Evolutionary conservation across 2,113 vertebrate genomes (phyloP), one percentile per base, ranked within the genome.

Genomic region (Seriola rivoliana): DNA sequence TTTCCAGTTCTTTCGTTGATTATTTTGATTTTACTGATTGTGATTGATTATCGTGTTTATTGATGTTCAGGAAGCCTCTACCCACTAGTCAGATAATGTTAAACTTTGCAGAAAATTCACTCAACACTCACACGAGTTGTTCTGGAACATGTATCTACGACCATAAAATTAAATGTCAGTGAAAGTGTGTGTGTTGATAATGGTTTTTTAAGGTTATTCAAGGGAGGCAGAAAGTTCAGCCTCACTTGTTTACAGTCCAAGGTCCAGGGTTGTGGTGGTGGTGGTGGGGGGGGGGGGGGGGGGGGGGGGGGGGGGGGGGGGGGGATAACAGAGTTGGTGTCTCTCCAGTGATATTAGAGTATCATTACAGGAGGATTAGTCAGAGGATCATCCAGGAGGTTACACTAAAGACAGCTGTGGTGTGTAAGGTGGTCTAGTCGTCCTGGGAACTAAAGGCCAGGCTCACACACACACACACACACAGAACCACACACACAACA

Each of bases 341-440:
- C 76, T 85, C 34, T 77, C 63, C 64, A 76, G 62, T 79, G 84
- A 87, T 29, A 29, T 89, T 71, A 85, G 65, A 88, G 88, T 89
- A 85, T 87, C 80, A 90, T 91, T 91, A 91, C 81, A 84, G 55
- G 65, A 57, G 88, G 89, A 93, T 92, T 89, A 89, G 78, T 78
- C 9, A 4, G 44, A 79, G 77, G 88, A 89, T 89, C 84, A 89
- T 83, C 69, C 80, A 63, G 78, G 72, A 80, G 81, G 74, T 73
- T 90, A 81, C 83, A 84, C 85, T 70, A 44, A 54, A 84, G 85
- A 89, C 93, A 93, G 91, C 93, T 94, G 93, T 67, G 76, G 67
- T 70, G 77, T 60, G 67, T 69, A 48, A 66, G 88, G 81, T 82
- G 87, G 81, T 81, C 84, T 57, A 50, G 16, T 46, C 69, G 68